Percentiles rank a stretch among this genome's conserved stretches.
phyloP scores from a whole-genome alignment of 1,140 invertebrate genomes.

The Helicoverpa armigera region DNA sequence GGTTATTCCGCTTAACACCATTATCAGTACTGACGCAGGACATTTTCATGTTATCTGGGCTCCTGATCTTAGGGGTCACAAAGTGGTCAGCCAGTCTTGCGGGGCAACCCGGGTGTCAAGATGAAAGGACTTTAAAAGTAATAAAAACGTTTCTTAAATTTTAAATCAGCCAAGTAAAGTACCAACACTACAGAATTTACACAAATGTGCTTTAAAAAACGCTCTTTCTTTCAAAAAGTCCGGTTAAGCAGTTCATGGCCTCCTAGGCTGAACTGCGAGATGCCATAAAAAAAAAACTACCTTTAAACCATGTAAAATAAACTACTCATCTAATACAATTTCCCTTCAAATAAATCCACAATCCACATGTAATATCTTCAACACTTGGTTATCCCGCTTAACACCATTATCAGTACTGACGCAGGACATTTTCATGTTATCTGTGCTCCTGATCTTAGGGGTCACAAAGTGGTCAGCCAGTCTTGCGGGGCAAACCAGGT shows the following conservation, averaged over 20 bases:
- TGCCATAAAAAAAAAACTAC: no score
- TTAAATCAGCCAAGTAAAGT: no score
- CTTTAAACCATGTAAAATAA: no score
- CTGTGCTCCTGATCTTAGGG: conserved; percentile 75
- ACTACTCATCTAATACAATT: no score
- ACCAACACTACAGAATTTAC: no score
- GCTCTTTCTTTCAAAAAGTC: no score
- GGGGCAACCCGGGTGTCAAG: conserved; percentile 67
- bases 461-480: conserved; percentile 65
- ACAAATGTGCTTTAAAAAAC: no score
- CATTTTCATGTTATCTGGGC: conserved; percentile 76
- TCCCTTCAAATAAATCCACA: background rate
- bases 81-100: conserved; percentile 68
- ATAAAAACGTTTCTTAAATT: no score
- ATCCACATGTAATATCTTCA: conserved; percentile 42
- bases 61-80: conserved; percentile 73
- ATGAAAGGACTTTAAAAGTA: conserved; percentile 55
- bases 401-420: conserved; percentile 74
- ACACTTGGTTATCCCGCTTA: conserved; percentile 68
- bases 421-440: conserved; percentile 78
- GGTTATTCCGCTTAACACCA: conserved; percentile 62
- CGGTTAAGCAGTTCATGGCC: no score
- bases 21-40: conserved; percentile 78
- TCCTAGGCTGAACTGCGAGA: no score
- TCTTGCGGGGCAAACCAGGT: conserved; percentile 66